These are phyloP conservation scores for Heterocephalus glaber DNA, from an alignment of 2,113 vertebrate species.

Conservation along the genomic window DNA sequence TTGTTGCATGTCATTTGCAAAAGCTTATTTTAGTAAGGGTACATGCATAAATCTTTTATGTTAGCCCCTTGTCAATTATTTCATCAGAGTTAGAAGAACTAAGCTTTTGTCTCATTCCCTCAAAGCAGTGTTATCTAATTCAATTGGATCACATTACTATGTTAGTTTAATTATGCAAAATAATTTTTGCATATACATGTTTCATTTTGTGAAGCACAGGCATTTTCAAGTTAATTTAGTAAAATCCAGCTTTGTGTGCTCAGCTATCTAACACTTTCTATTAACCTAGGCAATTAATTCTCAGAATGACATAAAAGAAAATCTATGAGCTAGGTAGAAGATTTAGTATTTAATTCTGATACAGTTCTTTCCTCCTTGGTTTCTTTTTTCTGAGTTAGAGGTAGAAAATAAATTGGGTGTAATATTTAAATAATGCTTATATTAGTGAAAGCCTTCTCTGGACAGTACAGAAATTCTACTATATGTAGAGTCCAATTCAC, in stretches of 20 bases:
- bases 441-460: slow-evolving; percentile 42
- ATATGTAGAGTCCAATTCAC: not conserved
- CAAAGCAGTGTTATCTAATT: not conserved
- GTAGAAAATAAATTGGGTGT: slow-evolving; percentile 15
- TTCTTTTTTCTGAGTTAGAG: slow-evolving; percentile 7
- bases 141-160: not conserved
- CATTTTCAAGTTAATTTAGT: slow-evolving; percentile 46
- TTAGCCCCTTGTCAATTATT: not conserved
- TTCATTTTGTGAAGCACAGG: slow-evolving; percentile 34
- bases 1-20: slow-evolving; percentile 15
- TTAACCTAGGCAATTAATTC: slow-evolving; percentile 35
- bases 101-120: not conserved
- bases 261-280: slow-evolving; percentile 18
- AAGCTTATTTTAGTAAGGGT: slow-evolving; percentile 32
- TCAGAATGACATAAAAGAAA: slow-evolving; percentile 46
- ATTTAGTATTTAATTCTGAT: slow-evolving; percentile 48
- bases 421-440: slow-evolving; percentile 45
- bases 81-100: slow-evolving; percentile 23
- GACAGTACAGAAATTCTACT: slow-evolving; percentile 24
- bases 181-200: slow-evolving; percentile 32
- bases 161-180: slow-evolving; percentile 23
- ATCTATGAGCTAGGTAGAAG: not conserved
- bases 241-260: not conserved
- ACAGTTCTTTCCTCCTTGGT: not conserved
- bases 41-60: not conserved